Conservation (phyloP, 2,113 vertebrate species). For the Anoura caudifer region DNA sequence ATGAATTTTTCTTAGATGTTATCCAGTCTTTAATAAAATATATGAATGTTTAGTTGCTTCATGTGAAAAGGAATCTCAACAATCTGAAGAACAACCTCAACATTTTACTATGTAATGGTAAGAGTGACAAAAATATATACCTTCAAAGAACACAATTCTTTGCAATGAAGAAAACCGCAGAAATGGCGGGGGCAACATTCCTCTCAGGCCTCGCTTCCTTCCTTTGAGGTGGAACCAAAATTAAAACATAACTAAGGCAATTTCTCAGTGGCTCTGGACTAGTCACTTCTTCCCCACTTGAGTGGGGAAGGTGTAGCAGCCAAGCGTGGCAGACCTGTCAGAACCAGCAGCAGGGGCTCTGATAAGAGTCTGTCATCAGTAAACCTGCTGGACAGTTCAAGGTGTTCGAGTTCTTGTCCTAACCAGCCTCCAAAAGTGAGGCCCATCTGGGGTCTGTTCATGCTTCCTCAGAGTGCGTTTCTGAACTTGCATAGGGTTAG, state of each 20-base stretch:
- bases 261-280: constrained; percentile 64
- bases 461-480: neutral
- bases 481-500: constrained; percentile 56
- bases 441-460: constrained; percentile 67
- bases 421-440: constrained; percentile 71
- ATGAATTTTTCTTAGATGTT: neutral
- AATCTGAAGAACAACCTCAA: neutral
- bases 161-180: neutral
- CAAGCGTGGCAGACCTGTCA: constrained; percentile 81
- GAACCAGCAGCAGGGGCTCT: constrained; percentile 78
- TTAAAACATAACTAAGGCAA: constrained; percentile 77
- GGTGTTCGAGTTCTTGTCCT: constrained; percentile 76
- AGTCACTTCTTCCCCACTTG: constrained; percentile 64
- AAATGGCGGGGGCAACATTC: neutral
- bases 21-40: neutral
- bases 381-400: constrained; percentile 77
- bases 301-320: constrained; percentile 73
- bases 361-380: constrained; percentile 78
- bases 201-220: constrained; percentile 50
- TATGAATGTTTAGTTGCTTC: neutral
- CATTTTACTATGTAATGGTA: neutral
- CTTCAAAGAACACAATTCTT: neutral
- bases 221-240: constrained; percentile 68
- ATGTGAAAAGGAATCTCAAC: neutral
- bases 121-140: neutral